Percentiles rank a stretch among this genome's conserved stretches.
Evolutionary conservation across 2,113 vertebrate species (phyloP).

Genomic region (Patagioenas fasciata): DNA sequence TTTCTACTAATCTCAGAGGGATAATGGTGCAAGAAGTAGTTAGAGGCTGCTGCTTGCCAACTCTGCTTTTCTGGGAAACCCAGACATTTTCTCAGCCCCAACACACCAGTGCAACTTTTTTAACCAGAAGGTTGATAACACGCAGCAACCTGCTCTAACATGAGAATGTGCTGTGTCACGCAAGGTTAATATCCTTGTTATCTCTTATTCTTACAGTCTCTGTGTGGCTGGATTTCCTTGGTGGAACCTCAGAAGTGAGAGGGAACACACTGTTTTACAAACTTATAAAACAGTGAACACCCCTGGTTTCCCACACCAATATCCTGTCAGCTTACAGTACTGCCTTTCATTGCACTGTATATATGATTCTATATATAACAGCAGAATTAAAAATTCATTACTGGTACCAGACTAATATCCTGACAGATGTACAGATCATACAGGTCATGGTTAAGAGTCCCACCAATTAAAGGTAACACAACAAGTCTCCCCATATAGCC

Average conservation of each 20-base stretch:
- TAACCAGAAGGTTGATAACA: not conserved
- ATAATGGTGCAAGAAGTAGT: not conserved
- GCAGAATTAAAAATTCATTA: not conserved
- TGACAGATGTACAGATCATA: not conserved
- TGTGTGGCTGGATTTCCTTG: not conserved
- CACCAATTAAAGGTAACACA: not conserved
- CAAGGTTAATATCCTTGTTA: not conserved
- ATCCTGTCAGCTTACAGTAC: not conserved
- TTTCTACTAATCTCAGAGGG: not conserved
- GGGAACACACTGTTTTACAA: not conserved
- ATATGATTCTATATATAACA: accelerated
- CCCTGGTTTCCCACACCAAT: not conserved
- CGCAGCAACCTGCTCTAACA: not conserved
- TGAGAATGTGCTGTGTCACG: not conserved
- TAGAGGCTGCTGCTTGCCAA: not conserved
- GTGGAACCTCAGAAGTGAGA: not conserved
- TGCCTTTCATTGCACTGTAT: not conserved
- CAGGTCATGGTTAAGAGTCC: not conserved
- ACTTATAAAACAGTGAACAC: not conserved
- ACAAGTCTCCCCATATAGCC: not conserved
- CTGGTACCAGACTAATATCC: not conserved
- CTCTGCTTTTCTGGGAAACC: not conserved
- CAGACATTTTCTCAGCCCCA: not conserved
- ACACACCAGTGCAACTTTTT: not conserved
- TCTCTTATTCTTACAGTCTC: not conserved